Evolutionary conservation across 2,797 vertebrate species (phyloP), one percentile per base, ranked within the genome.

Genomic region (Danio albolineatus): DNA sequence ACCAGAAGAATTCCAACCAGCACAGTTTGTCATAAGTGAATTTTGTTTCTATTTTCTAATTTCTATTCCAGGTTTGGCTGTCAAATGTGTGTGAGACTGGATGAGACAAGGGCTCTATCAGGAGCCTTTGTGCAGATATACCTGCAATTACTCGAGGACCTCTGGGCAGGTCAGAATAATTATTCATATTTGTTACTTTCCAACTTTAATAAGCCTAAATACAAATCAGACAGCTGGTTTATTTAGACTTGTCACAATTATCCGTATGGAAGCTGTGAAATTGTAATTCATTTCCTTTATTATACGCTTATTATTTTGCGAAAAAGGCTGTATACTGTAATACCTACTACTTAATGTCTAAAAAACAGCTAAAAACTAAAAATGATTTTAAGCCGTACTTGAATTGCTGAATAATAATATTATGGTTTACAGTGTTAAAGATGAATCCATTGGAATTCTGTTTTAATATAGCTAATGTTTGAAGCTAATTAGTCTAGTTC

Each of bases 161-260:
- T 93, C 87, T 84, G 87, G 82, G 89, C 89, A 94, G 94, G 93
- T 93, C 85, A 90, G 90, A 16, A 17, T 48, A 41, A 43, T 59
- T 53, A 10, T 75, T n/a, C 36, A 28, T 13, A 6, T 70, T 19
- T 53, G 10, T 44, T 7, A 56, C 6, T n/a, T 61, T 44, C n/a
- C 7, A 62, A 79, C 49, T 49, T 28, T 16, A 16, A 16, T 39
- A 39, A n/a, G 14, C 36, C 39, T 61, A 61, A 61, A 38, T 39
- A 38, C 36, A n/a, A 39, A 38, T 61, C 36, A 39, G 36, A n/a
- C 28, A 28, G 28, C 28, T 61, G 59, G 14, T 61, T 61, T 61
- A 39, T 61, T 39, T 38, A 7, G 21, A 60, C 12, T 4, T 38
- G 28, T 38, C 57, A 60, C 6, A 36, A 28, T 36, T 36, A 14